Percentiles rank a stretch among this genome's conserved stretches.
phyloP scores from a whole-genome alignment of 2,797 vertebrate genomes.

The Eulemur coronatus region DNA sequence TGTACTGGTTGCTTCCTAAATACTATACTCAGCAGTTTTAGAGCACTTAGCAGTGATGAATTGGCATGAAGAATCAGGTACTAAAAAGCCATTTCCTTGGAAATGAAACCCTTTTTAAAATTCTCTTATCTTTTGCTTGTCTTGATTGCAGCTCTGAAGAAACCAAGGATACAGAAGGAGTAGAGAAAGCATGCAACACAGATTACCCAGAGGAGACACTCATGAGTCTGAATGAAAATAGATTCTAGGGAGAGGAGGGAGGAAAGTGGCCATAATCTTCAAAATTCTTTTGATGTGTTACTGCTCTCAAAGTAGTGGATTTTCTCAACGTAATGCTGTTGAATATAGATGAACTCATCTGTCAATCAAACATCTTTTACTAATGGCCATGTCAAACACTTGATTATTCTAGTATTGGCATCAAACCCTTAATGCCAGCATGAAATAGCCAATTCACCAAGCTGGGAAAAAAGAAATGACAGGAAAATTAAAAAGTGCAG shows the following conservation, averaged over 20 bases:
- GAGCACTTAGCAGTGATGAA: constrained; percentile 54
- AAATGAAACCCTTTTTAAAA: constrained; percentile 49
- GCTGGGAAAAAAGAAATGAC: not conserved
- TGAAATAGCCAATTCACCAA: not conserved
- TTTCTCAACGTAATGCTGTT: constrained; percentile 45
- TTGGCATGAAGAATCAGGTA: not conserved
- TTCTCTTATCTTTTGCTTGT: constrained; percentile 22
- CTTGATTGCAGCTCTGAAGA: constrained; percentile 38
- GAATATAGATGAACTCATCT: not conserved
- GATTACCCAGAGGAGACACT: not conserved
- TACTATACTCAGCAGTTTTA: constrained; percentile 49
- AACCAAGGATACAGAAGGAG: constrained; percentile 19
- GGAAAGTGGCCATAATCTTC: not conserved
- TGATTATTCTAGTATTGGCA: constrained; percentile 3
- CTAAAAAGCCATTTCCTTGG: constrained; percentile 23
- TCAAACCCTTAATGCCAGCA: not conserved
- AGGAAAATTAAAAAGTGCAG: not conserved
- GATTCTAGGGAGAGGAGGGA: not conserved
- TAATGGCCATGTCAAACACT: not conserved
- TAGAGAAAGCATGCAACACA: constrained; percentile 9
- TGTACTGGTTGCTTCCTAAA: not conserved
- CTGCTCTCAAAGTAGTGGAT: not conserved
- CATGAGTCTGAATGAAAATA: not conserved
- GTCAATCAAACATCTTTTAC: constrained; percentile 25
- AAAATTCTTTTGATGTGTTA: constrained; percentile 23